Evolutionary conservation across 23 tunicate genomes (phyloP), one percentile per base, ranked within the genome.

Genomic region (Corella eumyota): DNA sequence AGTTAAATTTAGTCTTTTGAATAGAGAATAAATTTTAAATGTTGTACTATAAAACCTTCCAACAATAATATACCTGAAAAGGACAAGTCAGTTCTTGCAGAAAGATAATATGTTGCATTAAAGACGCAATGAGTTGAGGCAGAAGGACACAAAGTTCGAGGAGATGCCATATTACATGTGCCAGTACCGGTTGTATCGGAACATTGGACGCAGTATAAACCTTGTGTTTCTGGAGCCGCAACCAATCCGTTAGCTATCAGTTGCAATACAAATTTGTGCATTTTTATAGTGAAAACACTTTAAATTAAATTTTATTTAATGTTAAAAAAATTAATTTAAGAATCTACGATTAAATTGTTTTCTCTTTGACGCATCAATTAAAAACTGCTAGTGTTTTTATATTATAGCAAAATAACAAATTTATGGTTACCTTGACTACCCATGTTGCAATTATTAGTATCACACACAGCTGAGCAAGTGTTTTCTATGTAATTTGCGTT

Each of bases 191-290:
- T 31, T 17, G 46, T 32, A 34, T 51, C 47, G n/a, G 46, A 5
- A 32, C 73, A 68, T 23, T 47, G 60, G 7, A 52, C 62, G 61
- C 73, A 68, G 26, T 52, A 36, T 6, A 68, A 34, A 19, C 22
- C 48, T 53, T 36, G 32, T 25, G 37, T 52, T 22, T 68, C 73
- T 1, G 28, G n/a, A 31, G 36, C 61, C 30, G 60, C 26, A 11
- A 55, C 27, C 7, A 54, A 19, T 25, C 73, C 73, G 36, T 68
- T 50, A 52, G 73, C 73, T 68, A 50, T 6, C 49, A 66, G 7
- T n/a, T n/a, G n/a, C n/a, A n/a, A 7, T 33, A 31, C 3, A 3
- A n/a, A n/a, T n/a, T n/a, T n/a, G n/a, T n/a, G n/a, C n/a, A n/a
- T n/a, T n/a, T n/a, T n/a, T n/a, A n/a, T n/a, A n/a, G n/a, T n/a